Evolutionary conservation across 2,113 vertebrate species (phyloP).

Genomic region (Prinia subflava): DNA sequence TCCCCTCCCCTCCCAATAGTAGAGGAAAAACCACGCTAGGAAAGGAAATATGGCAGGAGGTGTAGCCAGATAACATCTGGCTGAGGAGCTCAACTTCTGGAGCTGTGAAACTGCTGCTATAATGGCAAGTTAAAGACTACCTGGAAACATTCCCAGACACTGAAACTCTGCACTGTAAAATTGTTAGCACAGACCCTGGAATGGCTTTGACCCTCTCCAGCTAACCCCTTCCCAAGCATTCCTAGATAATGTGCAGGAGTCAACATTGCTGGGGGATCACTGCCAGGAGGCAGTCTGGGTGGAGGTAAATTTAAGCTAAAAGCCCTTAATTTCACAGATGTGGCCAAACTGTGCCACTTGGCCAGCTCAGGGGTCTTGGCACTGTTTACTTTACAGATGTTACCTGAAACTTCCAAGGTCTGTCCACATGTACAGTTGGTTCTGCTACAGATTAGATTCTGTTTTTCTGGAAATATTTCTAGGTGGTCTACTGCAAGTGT

Average conservation of each 20-base stretch:
- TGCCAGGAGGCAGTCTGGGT: neutral
- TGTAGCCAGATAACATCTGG: neutral
- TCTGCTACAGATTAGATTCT: neutral
- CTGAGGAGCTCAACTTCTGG: neutral
- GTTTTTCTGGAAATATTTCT: constrained; percentile 1
- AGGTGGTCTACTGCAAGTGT: neutral
- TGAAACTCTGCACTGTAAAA: neutral
- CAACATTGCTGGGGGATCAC: neutral
- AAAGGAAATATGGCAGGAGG: neutral
- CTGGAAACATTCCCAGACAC: constrained; percentile 21
- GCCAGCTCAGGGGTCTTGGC: neutral
- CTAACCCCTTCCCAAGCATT: neutral
- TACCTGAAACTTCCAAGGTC: neutral
- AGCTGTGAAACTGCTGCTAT: neutral
- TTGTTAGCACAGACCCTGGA: neutral
- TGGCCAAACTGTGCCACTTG: neutral
- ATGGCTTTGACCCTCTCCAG: neutral
- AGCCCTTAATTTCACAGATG: neutral
- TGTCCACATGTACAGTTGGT: neutral
- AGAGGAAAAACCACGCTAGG: neutral
- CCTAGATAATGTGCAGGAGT: neutral
- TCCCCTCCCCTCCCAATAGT: neutral
- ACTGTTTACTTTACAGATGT: neutral
- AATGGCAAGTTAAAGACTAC: neutral
- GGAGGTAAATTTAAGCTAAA: neutral